Evolutionary conservation across 1,140 invertebrate species (phyloP).

Genomic region (Choristoneura fumiferana): DNA sequence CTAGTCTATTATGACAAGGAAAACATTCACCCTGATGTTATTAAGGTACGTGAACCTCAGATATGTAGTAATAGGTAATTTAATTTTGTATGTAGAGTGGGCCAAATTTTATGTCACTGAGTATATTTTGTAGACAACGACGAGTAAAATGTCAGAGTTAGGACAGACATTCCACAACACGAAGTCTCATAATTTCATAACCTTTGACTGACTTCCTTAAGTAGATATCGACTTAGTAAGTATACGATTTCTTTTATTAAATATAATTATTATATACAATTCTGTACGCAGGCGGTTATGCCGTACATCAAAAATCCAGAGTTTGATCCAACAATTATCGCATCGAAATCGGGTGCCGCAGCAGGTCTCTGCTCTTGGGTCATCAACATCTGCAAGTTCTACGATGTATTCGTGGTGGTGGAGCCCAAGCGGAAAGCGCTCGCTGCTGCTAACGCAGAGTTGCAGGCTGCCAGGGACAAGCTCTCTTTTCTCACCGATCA

Average conservation of each 20-base stretch:
- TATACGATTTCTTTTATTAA: too few species aligned
- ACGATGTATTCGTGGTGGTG: slow-evolving; percentile 94
- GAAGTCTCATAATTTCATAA: too few species aligned
- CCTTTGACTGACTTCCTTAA: too few species aligned
- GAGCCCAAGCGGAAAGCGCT: slow-evolving; percentile 93
- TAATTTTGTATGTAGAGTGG: too few species aligned
- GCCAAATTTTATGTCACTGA: too few species aligned
- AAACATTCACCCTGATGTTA: slow-evolving; percentile 93
- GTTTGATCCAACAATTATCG: slow-evolving; percentile 92
- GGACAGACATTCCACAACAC: too few species aligned
- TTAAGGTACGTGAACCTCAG: slow-evolving; percentile 80
- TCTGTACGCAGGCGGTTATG: slow-evolving; percentile 58
- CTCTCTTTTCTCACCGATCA: slow-evolving; percentile 81
- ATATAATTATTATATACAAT: too few species aligned
- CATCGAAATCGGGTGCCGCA: slow-evolving; percentile 92
- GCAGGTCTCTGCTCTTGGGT: slow-evolving; percentile 96
- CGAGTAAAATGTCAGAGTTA: too few species aligned
- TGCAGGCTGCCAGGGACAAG: slow-evolving; percentile 89
- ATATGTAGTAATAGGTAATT: too few species aligned
- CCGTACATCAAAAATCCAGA: slow-evolving; percentile 82
- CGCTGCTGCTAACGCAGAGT: slow-evolving; percentile 89
- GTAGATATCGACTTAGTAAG: too few species aligned
- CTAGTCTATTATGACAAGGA: slow-evolving; percentile 96
- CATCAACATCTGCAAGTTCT: slow-evolving; percentile 94
- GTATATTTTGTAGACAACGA: too few species aligned